These are phyloP conservation scores for Sarcophaga subvicina DNA, from an alignment of 2,888 invertebrate species.

Conservation along the genomic window DNA sequence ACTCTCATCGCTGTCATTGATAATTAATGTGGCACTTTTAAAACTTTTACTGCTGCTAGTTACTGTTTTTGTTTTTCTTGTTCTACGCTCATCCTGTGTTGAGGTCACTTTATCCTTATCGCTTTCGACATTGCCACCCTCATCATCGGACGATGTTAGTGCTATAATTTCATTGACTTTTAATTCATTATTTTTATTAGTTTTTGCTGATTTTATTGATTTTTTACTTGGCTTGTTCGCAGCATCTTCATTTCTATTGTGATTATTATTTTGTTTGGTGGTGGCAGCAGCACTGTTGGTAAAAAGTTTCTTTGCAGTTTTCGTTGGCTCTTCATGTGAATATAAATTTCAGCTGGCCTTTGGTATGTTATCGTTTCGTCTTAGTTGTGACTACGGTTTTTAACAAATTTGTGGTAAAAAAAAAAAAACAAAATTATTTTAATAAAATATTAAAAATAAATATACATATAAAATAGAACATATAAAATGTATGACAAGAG, in stretches of 20 bases:
- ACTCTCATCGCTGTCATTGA: constrained; percentile 64
- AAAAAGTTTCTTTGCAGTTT: constrained; percentile 57
- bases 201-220: constrained; percentile 11
- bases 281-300: constrained; percentile 19
- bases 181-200: constrained; percentile 20
- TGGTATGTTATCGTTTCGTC: constrained; percentile 81
- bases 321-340: constrained; percentile 68
- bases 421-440: neutral
- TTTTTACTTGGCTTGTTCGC: constrained; percentile 1
- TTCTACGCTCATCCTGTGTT: neutral
- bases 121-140: constrained; percentile 12
- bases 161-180: constrained; percentile 65
- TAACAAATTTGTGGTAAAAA: constrained; percentile 55
- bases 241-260: constrained; percentile 21
- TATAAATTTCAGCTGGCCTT: constrained; percentile 82
- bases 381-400: constrained; percentile 81
- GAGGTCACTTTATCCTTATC: constrained; percentile 16
- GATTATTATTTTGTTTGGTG: constrained; percentile 46
- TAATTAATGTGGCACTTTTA: constrained; percentile 42
- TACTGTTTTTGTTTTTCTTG: constrained; percentile 1
- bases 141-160: constrained; percentile 64
- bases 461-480: neutral
- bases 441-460: neutral
- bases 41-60: neutral
- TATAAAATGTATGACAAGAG: neutral